These are phyloP conservation scores for Schizaphis graminum DNA, from an alignment of 2,888 invertebrate species.

Conservation along the genomic window DNA sequence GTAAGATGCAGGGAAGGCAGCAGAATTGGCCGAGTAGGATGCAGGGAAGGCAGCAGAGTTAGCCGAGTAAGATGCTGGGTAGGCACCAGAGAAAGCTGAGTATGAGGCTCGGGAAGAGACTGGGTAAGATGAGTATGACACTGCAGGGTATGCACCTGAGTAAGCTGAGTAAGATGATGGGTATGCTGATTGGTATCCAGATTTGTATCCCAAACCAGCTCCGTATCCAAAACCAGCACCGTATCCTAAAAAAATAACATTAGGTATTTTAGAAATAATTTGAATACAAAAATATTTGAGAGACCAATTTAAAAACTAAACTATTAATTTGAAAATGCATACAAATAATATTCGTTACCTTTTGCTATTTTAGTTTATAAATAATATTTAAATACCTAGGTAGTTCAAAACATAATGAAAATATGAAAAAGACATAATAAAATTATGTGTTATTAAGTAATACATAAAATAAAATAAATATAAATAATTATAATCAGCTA, in stretches of 20 bases:
- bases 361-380: not conserved
- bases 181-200: slow-evolving; percentile 24
- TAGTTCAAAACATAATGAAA: not conserved
- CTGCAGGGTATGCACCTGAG: not conserved
- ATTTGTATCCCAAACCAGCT: slow-evolving; percentile 23
- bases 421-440: not conserved
- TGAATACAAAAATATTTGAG: not conserved
- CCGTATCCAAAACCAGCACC: not conserved
- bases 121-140: not conserved
- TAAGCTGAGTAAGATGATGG: slow-evolving; percentile 16
- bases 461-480: not conserved
- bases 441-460: not conserved
- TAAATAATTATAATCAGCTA: not conserved
- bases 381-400: too few relatives aligned
- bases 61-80: not conserved
- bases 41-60: slow-evolving; percentile 39
- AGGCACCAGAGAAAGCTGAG: not conserved
- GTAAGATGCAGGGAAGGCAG: not conserved
- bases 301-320: not conserved
- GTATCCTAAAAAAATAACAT: not conserved
- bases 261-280: not conserved
- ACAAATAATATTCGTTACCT: not conserved
- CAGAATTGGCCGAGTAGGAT: slow-evolving; percentile 21
- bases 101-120: not conserved
- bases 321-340: not conserved